Percentiles rank a stretch among this genome's conserved stretches.
Conservation (phyloP, 2,797 vertebrate species). For the Tadarida brasiliensis region DNA sequence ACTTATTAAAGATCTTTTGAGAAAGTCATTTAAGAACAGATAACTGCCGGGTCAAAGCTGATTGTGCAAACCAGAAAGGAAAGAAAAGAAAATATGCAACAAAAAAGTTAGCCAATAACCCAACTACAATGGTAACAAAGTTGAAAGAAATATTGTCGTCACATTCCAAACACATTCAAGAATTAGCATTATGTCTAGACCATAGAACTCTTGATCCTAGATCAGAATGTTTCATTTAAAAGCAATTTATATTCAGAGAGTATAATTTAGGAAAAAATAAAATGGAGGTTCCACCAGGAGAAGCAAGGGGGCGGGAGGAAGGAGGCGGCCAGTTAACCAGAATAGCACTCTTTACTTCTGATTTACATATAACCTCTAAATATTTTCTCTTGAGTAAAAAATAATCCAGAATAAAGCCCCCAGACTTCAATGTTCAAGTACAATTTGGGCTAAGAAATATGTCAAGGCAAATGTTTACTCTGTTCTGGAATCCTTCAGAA, state of each 20-base stretch:
- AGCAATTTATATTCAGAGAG: not conserved
- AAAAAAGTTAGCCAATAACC: not conserved
- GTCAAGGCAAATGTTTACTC: not conserved
- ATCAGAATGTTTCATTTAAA: constrained; percentile 46
- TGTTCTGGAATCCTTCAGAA: not conserved
- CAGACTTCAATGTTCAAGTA: not conserved
- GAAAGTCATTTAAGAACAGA: not conserved
- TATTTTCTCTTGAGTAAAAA: not conserved
- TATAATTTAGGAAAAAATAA: not conserved
- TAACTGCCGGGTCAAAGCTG: not conserved
- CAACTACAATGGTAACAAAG: not conserved
- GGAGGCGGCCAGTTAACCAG: not conserved
- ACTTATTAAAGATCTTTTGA: not conserved
- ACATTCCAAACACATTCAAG: constrained; percentile 42
- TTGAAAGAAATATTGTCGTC: not conserved
- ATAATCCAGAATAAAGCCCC: not conserved
- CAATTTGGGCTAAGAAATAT: not conserved
- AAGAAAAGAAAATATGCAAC: not conserved
- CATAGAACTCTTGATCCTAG: not conserved
- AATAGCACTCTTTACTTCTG: not conserved
- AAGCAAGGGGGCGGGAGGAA: not conserved
- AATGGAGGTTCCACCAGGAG: not conserved
- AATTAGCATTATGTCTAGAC: not conserved
- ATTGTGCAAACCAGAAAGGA: constrained; percentile 32
- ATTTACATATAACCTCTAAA: not conserved